A percentile compares a stretch with the other conserved stretches of the same genome.
These are phyloP conservation scores for Enoplosus armatus DNA, from an alignment of 2,797 vertebrate genomes.

Conservation along the genomic window DNA sequence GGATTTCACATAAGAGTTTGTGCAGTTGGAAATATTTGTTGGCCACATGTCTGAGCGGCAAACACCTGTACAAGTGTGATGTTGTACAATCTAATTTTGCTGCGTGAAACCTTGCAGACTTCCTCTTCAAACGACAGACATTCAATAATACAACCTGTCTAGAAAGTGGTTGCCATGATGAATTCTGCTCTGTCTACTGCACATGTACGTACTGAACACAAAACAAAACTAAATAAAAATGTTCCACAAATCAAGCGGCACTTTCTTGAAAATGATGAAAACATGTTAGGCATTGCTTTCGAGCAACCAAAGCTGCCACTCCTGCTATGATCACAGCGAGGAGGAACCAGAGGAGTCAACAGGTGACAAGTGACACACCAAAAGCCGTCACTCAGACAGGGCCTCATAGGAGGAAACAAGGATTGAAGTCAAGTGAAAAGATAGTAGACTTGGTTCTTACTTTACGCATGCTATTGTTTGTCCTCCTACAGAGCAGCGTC, in stretches of 20 bases:
- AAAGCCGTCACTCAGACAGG: background rate
- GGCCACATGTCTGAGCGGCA: background rate
- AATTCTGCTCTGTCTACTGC: background rate
- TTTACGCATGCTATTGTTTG: background rate
- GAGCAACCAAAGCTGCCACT: background rate
- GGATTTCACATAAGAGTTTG: background rate
- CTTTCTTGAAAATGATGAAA: background rate
- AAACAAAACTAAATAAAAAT: background rate
- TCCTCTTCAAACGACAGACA: background rate
- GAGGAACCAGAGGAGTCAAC: background rate
- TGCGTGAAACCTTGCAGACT: background rate
- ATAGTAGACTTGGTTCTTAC: conserved; percentile 10
- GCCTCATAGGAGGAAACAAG: background rate
- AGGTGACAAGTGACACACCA: background rate
- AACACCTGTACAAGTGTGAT: background rate
- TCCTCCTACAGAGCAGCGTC: background rate
- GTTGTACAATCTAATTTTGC: background rate
- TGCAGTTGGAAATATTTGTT: background rate
- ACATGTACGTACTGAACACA: background rate
- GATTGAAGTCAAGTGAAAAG: conserved; percentile 5
- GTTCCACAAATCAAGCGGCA: background rate
- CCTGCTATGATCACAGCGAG: background rate
- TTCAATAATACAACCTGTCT: background rate
- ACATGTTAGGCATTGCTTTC: background rate
- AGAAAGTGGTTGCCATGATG: background rate